A percentile compares a stretch with the other conserved stretches of the same genome.
Conservation (phyloP, 2,113 vertebrate genomes). For the Oreocharis arfaki region DNA sequence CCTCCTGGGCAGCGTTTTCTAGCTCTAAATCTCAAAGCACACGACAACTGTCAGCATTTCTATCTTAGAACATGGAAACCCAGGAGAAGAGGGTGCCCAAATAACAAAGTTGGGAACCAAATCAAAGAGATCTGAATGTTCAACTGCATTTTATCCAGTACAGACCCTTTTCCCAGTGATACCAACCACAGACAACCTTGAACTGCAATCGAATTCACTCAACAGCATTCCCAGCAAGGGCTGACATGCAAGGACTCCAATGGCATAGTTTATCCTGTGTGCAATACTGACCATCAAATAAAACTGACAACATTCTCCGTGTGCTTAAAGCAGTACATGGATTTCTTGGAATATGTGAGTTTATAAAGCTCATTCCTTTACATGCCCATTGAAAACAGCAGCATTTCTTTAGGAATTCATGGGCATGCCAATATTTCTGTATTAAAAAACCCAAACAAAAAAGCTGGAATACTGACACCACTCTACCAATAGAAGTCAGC, state of each 20-base stretch:
- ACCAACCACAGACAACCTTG: neutral
- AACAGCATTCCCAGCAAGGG: neutral
- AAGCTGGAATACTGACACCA: neutral
- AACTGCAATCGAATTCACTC: neutral
- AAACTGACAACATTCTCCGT: neutral
- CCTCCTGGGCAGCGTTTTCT: neutral
- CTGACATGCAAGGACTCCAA: neutral
- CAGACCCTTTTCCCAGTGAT: neutral
- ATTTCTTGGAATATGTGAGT: neutral
- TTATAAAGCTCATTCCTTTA: neutral
- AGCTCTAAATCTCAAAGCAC: neutral
- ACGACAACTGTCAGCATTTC: neutral
- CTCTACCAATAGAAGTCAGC: neutral
- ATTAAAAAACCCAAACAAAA: neutral
- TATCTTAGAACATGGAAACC: neutral
- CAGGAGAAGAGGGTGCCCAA: neutral
- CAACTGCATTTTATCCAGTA: neutral
- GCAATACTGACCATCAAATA: neutral
- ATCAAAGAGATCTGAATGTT: neutral
- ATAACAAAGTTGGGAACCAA: neutral
- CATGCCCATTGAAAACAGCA: neutral
- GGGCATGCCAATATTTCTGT: neutral
- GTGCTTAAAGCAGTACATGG: neutral
- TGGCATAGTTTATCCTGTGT: accelerated
- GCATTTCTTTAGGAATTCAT: neutral